These are phyloP conservation scores for Fringilla coelebs DNA, from an alignment of 2,797 vertebrate genomes.

Conservation along the genomic window DNA sequence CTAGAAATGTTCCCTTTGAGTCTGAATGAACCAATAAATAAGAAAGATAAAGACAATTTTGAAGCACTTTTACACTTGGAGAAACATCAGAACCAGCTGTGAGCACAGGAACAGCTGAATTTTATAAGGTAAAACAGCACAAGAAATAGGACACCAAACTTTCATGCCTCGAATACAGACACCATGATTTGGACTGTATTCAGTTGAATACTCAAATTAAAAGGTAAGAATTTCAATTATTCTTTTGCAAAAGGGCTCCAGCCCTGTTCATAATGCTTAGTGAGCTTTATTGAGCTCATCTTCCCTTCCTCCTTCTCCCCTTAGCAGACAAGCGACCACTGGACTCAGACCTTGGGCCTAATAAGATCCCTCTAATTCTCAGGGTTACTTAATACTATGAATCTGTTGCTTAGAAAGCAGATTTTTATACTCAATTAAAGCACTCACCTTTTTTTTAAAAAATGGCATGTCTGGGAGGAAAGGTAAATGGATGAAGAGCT, in stretches of 20 bases:
- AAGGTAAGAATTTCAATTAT: not conserved
- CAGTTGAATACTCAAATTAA: not conserved
- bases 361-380: not conserved
- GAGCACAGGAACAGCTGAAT: not conserved
- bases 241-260: not conserved
- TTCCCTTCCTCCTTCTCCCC: not conserved
- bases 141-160: not conserved
- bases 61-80: not conserved
- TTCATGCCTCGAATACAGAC: not conserved
- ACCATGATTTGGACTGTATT: not conserved
- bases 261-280: not conserved
- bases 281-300: not conserved
- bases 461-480: not conserved
- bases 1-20: not conserved
- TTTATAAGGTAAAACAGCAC: not conserved
- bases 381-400: not conserved
- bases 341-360: constrained; percentile 22
- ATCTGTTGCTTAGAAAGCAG: not conserved
- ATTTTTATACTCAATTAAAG: not conserved
- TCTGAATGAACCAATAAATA: not conserved
- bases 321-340: constrained; percentile 25
- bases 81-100: not conserved
- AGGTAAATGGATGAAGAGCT: not conserved
- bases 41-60: not conserved
- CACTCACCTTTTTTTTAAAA: not conserved